A percentile compares a stretch with the other conserved stretches of the same genome.
These are phyloP conservation scores for Agriopis aurantiaria DNA, from an alignment of 2,888 invertebrate genomes.

Conservation along the genomic window DNA sequence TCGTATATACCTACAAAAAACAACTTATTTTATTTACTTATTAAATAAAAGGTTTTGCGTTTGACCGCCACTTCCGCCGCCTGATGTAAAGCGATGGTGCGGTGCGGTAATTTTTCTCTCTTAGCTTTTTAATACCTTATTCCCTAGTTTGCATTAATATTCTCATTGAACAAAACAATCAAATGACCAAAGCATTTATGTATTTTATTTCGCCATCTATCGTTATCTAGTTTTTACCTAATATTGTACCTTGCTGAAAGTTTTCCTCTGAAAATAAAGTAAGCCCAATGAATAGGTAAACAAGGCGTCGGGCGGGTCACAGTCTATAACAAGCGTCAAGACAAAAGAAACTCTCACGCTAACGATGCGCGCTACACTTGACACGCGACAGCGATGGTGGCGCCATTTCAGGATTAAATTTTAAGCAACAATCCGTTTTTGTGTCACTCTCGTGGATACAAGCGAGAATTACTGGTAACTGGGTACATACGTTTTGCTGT, in stretches of 20 bases:
- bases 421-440: slow-evolving; percentile 49
- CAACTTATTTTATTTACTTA: too few species aligned
- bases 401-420: slow-evolving; percentile 51
- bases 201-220: too few species aligned
- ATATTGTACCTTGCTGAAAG: too few species aligned
- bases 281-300: slow-evolving; percentile 71
- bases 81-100: too few species aligned
- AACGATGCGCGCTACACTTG: slow-evolving; percentile 72
- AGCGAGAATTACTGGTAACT: slow-evolving; percentile 9
- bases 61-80: too few species aligned
- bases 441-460: slow-evolving; percentile 39
- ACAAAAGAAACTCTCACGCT: slow-evolving; percentile 76
- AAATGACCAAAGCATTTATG: neutral
- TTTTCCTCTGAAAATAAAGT: slow-evolving; percentile 20
- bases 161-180: slow-evolving; percentile 25
- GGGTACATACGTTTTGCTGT: slow-evolving; percentile 12
- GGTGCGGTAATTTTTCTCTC: too few species aligned
- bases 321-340: slow-evolving; percentile 74
- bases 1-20: too few species aligned
- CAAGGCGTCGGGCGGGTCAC: slow-evolving; percentile 68
- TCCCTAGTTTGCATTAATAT: neutral
- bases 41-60: too few species aligned
- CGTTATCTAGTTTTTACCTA: too few species aligned
- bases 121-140: too few species aligned
- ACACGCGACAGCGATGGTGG: slow-evolving; percentile 52